A percentile compares a stretch with the other conserved stretches of the same genome.
phyloP scores from a whole-genome alignment of 2,888 invertebrate species.

The Drosophila pseudotakahashii region DNA sequence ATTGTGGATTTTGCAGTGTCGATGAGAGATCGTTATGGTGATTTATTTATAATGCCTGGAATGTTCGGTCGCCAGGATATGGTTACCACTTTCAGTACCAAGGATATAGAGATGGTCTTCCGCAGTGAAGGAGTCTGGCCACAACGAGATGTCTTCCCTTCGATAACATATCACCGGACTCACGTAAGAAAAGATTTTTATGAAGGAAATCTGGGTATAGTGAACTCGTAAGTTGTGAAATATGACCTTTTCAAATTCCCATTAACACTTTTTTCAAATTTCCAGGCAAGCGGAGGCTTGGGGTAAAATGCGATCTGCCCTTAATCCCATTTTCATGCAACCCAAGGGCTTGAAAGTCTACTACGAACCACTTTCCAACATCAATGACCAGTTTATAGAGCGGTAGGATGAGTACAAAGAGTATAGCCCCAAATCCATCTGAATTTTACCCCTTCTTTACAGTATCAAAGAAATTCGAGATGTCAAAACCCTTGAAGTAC shows the following conservation, averaged over 20 bases:
- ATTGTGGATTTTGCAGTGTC: conserved; percentile 36
- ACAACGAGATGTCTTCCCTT: conserved; percentile 79
- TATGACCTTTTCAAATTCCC: rapidly evolving
- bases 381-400: conserved; percentile 83
- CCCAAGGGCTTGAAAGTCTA: conserved; percentile 86
- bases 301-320: conserved; percentile 83
- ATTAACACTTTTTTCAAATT: rapidly evolving
- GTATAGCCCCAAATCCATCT: too few species aligned
- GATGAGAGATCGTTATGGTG: conserved; percentile 54
- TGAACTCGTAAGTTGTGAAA: conserved; percentile 43
- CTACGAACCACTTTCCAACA: conserved; percentile 82
- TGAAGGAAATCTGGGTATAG: conserved; percentile 48
- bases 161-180: conserved; percentile 77
- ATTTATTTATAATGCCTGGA: conserved; percentile 82
- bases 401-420: too few species aligned
- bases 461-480: conserved; percentile 67
- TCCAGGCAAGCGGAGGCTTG: conserved; percentile 87
- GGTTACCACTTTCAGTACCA: conserved; percentile 85
- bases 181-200: conserved; percentile 55
- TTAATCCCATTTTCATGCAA: conserved; percentile 88
- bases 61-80: conserved; percentile 72
- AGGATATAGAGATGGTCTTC: conserved; percentile 84
- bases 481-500: conserved; percentile 78
- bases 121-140: conserved; percentile 85
- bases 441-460: too few species aligned